Percentiles rank a stretch among this genome's conserved stretches.
Conservation (phyloP, 2,797 vertebrate genomes). For the Thamnophis elegans region DNA sequence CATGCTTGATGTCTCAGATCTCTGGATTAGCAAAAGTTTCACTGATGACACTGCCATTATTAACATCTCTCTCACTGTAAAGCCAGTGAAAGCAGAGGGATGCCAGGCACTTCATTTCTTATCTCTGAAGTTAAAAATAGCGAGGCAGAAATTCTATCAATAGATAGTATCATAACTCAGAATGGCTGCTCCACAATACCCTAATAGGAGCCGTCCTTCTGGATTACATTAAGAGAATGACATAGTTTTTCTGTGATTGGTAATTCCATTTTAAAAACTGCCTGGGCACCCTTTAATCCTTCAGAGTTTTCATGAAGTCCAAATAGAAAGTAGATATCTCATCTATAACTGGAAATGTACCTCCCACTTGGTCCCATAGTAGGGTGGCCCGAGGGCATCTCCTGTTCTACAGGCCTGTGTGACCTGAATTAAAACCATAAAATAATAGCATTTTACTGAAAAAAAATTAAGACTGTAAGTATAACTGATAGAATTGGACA, state of each 20-base stretch:
- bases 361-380: background rate
- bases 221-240: background rate
- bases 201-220: slow-evolving; percentile 7
- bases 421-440: background rate
- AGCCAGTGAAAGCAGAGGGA: background rate
- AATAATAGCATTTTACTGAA: background rate
- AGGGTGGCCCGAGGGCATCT: background rate
- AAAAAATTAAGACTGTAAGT: background rate
- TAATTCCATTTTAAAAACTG: background rate
- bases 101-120: background rate
- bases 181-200: background rate
- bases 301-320: background rate
- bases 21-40: background rate
- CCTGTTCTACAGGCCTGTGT: background rate
- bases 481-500: background rate
- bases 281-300: background rate
- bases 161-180: background rate
- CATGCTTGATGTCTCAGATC: background rate
- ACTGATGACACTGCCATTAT: slow-evolving; percentile 7
- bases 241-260: background rate
- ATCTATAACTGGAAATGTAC: background rate
- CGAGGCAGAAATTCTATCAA: background rate
- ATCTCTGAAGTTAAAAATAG: slow-evolving; percentile 6
- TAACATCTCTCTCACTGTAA: background rate
- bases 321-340: background rate